Conservation (phyloP, 2,888 invertebrate genomes). For the Sericinus montela region DNA sequence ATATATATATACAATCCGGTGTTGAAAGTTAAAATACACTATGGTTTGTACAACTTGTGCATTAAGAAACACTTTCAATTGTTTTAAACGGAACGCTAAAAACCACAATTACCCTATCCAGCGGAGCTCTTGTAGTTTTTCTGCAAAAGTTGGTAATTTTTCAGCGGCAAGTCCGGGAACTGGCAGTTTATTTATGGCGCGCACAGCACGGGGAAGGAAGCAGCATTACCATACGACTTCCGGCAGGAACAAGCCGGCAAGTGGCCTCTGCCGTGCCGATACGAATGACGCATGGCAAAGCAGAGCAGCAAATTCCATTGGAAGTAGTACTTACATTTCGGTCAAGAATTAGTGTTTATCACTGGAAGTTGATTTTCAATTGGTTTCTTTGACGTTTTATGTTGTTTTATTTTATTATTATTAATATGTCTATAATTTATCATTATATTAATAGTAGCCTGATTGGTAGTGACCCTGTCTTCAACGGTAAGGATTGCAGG, state of each 20-base stretch:
- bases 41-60: no score
- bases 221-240: conserved; percentile 72
- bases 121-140: conserved; percentile 38
- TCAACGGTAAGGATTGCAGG: no score
- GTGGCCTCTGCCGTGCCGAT: conserved; percentile 27
- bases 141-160: conserved; percentile 65
- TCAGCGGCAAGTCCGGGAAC: conserved; percentile 57
- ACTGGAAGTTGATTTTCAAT: neutral
- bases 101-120: conserved; percentile 28
- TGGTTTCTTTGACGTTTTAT: neutral
- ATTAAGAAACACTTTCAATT: no score
- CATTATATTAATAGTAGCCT: no score
- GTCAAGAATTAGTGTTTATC: neutral
- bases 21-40: no score
- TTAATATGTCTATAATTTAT: no score
- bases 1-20: no score
- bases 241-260: conserved; percentile 50
- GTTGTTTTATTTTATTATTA: no score
- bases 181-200: conserved; percentile 69
- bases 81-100: conserved; percentile 7
- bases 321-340: neutral
- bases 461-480: no score
- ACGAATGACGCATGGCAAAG: conserved; percentile 27
- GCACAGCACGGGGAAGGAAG: conserved; percentile 58
- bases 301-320: conserved; percentile 20